A percentile compares a stretch with the other conserved stretches of the same genome.
Evolutionary conservation across 2,888 invertebrate genomes (phyloP).

Genomic region (Ophion ventricosus): DNA sequence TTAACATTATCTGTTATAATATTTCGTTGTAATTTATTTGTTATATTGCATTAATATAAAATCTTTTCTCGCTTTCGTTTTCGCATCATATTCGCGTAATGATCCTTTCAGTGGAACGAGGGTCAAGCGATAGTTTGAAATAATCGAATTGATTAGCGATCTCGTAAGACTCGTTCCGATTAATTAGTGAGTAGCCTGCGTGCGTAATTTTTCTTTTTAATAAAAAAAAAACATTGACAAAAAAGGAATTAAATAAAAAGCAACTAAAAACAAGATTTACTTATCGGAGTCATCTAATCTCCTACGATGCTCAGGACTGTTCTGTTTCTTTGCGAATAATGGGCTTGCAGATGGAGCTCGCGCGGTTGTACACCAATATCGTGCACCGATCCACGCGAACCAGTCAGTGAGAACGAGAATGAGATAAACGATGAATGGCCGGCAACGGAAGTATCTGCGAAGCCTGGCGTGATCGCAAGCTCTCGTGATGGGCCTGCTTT

Average conservation of each 20-base stretch:
- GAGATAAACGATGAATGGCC: slow-evolving; percentile 50
- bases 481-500: slow-evolving; percentile 75
- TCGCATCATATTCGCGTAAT: neutral
- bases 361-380: slow-evolving; percentile 19
- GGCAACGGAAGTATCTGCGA: slow-evolving; percentile 51
- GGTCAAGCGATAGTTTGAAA: slow-evolving; percentile 37
- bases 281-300: slow-evolving; percentile 53
- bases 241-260: neutral
- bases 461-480: slow-evolving; percentile 39
- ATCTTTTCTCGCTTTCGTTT: neutral
- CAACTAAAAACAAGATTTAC: slow-evolving; percentile 26
- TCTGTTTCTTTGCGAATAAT: slow-evolving; percentile 25
- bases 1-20: neutral
- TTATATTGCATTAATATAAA: neutral
- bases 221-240: neutral
- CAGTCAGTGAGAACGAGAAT: slow-evolving; percentile 30
- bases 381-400: slow-evolving; percentile 37
- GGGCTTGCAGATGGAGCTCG: slow-evolving; percentile 15
- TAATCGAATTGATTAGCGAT: slow-evolving; percentile 65
- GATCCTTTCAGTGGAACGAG: slow-evolving; percentile 43
- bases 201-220: slow-evolving; percentile 3
- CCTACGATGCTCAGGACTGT: slow-evolving; percentile 22
- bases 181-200: slow-evolving; percentile 61
- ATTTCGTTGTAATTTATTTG: neutral
- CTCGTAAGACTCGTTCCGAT: slow-evolving; percentile 59